phyloP scores from a whole-genome alignment of 2,113 vertebrate species.

The Coracopsis vasa region DNA sequence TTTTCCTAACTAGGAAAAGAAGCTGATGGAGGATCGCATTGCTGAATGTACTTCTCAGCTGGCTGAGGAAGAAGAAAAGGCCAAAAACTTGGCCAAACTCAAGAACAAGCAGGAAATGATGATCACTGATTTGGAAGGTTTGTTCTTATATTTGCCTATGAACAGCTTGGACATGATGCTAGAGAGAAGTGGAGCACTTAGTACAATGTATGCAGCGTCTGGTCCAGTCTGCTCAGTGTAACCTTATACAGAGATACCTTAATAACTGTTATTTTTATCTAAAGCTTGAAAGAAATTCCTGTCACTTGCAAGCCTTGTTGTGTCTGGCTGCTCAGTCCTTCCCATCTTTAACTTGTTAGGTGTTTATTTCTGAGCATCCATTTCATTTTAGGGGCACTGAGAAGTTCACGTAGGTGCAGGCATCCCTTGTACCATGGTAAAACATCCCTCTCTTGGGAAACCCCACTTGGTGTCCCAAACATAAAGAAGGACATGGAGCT shows the following conservation, averaged over 20 bases:
- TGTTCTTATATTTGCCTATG: not conserved
- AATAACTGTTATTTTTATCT: not conserved
- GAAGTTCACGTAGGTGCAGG: not conserved
- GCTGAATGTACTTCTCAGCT: constrained; percentile 90
- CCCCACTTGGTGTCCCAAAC: not conserved
- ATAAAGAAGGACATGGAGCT: not conserved
- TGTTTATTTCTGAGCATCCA: not conserved
- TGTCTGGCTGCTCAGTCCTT: not conserved
- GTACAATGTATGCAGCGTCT: not conserved
- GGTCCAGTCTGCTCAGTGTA: not conserved
- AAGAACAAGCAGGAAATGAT: constrained; percentile 99
- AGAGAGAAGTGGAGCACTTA: not conserved
- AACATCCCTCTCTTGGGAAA: not conserved
- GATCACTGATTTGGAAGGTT: constrained; percentile 97
- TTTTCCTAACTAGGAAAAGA: constrained; percentile 85
- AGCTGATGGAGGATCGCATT: constrained; percentile 92
- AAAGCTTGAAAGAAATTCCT: not conserved
- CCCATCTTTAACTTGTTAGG: not conserved
- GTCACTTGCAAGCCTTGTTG: not conserved
- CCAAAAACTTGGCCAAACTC: constrained; percentile 93
- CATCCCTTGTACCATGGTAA: not conserved
- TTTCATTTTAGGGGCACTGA: not conserved
- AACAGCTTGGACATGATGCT: not conserved
- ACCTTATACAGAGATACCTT: not conserved
- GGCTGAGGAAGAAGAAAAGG: constrained; percentile 96